These are phyloP conservation scores for Pseudomugil gertrudae DNA, from an alignment of 2,797 vertebrate species.

Conservation along the genomic window DNA sequence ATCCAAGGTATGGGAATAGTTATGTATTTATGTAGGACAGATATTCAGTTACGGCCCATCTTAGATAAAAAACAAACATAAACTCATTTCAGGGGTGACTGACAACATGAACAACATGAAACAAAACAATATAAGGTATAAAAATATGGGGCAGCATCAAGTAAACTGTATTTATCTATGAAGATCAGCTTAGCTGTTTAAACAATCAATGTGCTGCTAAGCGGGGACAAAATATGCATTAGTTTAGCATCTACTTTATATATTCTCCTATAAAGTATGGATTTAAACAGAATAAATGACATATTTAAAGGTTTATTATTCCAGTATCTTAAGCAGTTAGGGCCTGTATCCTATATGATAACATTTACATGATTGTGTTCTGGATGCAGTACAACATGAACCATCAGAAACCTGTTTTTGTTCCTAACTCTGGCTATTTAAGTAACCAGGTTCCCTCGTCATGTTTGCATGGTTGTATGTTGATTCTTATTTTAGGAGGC, in stretches of 20 bases:
- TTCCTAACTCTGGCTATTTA: background rate
- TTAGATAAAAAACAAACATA: too few relatives aligned
- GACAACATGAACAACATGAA: too few relatives aligned
- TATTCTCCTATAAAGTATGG: background rate
- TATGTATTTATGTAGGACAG: too few relatives aligned
- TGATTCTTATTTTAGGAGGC: background rate
- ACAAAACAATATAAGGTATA: too few relatives aligned
- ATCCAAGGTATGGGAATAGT: too few relatives aligned
- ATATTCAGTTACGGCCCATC: too few relatives aligned
- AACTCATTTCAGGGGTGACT: too few relatives aligned
- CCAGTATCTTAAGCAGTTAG: background rate
- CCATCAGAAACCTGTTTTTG: background rate
- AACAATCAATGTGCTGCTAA: background rate
- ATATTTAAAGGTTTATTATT: background rate
- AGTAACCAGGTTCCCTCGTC: background rate
- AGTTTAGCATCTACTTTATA: background rate
- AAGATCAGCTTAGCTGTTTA: too few relatives aligned
- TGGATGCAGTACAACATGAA: background rate
- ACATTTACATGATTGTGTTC: background rate
- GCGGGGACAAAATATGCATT: background rate
- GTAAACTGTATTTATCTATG: too few relatives aligned
- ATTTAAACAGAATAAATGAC: background rate
- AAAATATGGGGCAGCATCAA: too few relatives aligned
- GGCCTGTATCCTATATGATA: background rate
- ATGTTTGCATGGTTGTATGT: background rate